phyloP scores from a whole-genome alignment of 2,113 vertebrate genomes.

The Cygnus atratus region DNA sequence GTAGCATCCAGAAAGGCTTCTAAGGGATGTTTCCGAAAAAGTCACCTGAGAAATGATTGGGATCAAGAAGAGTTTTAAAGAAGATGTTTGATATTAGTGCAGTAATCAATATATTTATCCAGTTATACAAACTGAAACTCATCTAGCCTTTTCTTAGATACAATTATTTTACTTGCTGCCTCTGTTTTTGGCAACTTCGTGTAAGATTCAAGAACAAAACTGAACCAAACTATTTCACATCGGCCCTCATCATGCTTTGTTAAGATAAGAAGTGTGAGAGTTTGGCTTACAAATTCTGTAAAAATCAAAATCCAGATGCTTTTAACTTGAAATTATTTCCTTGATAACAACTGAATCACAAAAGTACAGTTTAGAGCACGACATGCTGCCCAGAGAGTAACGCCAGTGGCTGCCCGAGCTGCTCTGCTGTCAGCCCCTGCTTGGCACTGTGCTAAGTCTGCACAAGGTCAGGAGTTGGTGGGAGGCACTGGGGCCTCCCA shows the following conservation, averaged over 20 bases:
- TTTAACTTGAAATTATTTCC: background rate
- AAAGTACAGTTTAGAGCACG: background rate
- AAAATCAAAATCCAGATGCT: background rate
- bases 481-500: background rate
- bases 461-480: background rate
- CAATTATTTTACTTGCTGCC: background rate
- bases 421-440: rapidly evolving
- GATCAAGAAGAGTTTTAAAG: background rate
- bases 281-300: background rate
- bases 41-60: background rate
- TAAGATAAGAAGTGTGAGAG: background rate
- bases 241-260: background rate
- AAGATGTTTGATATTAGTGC: background rate
- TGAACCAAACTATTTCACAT: background rate
- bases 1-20: background rate
- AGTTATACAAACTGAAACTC: background rate
- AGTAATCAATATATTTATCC: background rate
- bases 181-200: background rate
- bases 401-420: rapidly evolving
- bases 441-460: background rate
- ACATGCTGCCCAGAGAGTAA: background rate
- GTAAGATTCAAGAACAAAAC: background rate
- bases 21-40: background rate
- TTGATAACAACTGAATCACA: background rate
- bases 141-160: background rate